A percentile compares a stretch with the other conserved stretches of the same genome.
These are phyloP conservation scores for Nematostella vectensis DNA, from an alignment of 92 coral and sea anemone genomes.

Conservation along the genomic window DNA sequence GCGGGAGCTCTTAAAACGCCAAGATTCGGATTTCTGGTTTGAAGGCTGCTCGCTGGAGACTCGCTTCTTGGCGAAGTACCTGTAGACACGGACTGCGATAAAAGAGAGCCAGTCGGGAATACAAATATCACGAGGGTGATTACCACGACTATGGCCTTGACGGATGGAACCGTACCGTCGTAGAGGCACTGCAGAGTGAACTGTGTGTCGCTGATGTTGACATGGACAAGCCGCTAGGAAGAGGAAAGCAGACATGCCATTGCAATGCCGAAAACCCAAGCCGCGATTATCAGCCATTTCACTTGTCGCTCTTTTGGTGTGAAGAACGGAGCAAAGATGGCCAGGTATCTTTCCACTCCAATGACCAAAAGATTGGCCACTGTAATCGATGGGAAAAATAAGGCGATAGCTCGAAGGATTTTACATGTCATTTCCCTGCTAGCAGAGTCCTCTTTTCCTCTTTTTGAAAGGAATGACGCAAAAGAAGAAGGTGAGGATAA, in stretches of 20 bases:
- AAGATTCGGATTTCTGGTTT: neutral
- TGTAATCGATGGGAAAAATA: neutral
- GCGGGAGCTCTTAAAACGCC: neutral
- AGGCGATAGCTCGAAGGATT: neutral
- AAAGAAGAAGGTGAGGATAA: no score
- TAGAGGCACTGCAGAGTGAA: neutral
- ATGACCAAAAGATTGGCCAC: neutral
- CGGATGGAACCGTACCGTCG: neutral
- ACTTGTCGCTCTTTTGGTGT: neutral
- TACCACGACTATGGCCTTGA: neutral
- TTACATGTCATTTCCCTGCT: no score
- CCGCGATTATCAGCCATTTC: neutral
- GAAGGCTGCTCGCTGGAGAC: no score
- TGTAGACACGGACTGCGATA: no score
- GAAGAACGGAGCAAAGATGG: neutral
- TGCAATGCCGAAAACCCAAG: neutral
- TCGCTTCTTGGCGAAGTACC: no score
- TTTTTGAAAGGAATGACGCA: no score
- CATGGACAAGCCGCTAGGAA: neutral
- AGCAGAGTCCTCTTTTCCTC: no score
- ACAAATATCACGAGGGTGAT: neutral
- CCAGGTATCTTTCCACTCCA: neutral
- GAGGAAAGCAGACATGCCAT: neutral
- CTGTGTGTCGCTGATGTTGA: neutral
- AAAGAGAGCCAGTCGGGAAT: neutral